Evolutionary conservation across 2,113 vertebrate genomes (phyloP).

Genomic region (Tichodroma muraria): DNA sequence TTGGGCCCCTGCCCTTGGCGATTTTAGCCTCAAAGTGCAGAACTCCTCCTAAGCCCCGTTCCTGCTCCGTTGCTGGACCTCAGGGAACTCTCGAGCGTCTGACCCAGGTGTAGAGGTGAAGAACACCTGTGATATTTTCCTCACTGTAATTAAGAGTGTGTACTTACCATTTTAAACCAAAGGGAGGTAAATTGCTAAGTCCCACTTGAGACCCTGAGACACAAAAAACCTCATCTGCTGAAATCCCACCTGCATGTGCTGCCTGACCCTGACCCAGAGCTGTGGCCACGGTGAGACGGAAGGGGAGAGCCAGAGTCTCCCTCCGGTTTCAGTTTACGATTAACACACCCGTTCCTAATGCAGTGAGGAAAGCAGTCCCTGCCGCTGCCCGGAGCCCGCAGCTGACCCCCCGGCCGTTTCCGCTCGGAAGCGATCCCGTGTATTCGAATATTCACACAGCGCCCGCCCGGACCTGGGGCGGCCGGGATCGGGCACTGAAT

Average conservation of each 20-base stretch:
- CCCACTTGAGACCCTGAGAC: not conserved
- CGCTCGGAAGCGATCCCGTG: not conserved
- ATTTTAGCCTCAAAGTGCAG: not conserved
- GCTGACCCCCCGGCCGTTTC: not conserved
- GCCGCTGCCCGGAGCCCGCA: not conserved
- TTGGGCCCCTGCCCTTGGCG: not conserved
- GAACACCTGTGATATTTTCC: not conserved
- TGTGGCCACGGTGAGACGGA: not conserved
- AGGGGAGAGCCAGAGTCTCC: not conserved
- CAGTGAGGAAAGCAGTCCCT: not conserved
- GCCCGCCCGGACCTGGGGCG: not conserved
- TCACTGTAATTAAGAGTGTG: rapidly evolving
- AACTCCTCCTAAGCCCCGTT: not conserved
- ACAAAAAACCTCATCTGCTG: not conserved
- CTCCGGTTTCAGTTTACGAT: not conserved
- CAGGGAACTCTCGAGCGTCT: rapidly evolving
- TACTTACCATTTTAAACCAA: not conserved
- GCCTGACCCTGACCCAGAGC: not conserved
- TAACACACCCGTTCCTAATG: not conserved
- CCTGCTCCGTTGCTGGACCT: rapidly evolving
- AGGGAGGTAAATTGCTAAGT: not conserved
- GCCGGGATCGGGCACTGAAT: not conserved
- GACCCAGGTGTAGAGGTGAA: not conserved
- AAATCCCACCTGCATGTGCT: not conserved
- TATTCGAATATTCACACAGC: not conserved